Conservation (phyloP, 1,140 invertebrate genomes). For the Charaxes varanes region DNA sequence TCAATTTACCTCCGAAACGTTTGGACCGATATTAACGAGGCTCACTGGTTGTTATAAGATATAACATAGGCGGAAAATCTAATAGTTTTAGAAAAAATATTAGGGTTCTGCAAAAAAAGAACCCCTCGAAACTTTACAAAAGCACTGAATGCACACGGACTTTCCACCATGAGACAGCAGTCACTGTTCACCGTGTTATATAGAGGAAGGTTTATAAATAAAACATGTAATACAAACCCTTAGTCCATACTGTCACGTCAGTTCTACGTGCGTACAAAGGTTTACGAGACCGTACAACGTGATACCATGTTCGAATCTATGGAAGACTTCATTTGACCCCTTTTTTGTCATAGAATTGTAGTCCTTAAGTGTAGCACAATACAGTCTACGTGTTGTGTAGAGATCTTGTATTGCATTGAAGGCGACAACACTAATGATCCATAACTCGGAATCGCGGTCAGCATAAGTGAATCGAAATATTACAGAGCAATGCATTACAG, state of each 20-base stretch:
- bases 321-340: background rate
- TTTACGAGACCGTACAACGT: constrained; percentile 6
- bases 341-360: constrained; percentile 1
- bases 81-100: no score
- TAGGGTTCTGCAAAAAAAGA: no score
- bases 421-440: constrained; percentile 10
- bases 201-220: no score
- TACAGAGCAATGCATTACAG: no score
- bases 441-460: constrained; percentile 8
- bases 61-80: no score
- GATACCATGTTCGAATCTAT: background rate
- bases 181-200: no score
- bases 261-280: constrained; percentile 7
- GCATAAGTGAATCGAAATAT: constrained; percentile 5
- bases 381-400: background rate
- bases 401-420: background rate
- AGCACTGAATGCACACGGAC: no score
- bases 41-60: no score
- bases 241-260: constrained; percentile 1
- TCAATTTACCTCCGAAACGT: no score
- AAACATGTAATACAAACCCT: constrained; percentile 1
- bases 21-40: no score
- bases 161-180: no score
- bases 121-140: no score
- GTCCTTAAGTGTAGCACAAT: background rate